phyloP scores from a whole-genome alignment of 1,140 invertebrate genomes.

The Ips nitidus region DNA sequence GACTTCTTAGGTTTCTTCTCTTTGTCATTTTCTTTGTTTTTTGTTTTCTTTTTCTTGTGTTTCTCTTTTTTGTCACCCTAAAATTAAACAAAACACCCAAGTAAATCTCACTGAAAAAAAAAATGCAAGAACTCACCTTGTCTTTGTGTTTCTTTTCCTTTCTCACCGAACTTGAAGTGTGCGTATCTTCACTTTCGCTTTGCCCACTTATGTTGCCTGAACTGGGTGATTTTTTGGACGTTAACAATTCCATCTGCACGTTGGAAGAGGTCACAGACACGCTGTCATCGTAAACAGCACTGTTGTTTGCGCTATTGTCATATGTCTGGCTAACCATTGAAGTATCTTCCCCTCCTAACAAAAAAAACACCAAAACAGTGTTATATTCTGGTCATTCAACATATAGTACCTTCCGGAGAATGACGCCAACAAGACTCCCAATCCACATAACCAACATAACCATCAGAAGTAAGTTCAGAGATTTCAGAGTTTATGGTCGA shows the following conservation, averaged over 20 bases:
- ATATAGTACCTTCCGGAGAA: conserved; percentile 59
- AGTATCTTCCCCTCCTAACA: conserved; percentile 58
- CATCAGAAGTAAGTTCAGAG: conserved; percentile 57
- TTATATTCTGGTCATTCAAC: not conserved
- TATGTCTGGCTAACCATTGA: conserved; percentile 54
- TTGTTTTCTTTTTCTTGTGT: conserved; percentile 55
- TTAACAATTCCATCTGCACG: conserved; percentile 58
- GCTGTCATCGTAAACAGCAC: conserved; percentile 55
- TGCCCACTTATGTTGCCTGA: conserved; percentile 54
- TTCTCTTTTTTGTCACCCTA: conserved; percentile 61
- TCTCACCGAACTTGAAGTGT: conserved; percentile 47
- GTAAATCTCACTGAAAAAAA: not conserved
- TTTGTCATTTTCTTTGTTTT: conserved; percentile 53
- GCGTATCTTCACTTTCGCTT: conserved; percentile 50
- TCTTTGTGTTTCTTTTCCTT: conserved; percentile 58
- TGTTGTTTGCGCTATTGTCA: conserved; percentile 55
- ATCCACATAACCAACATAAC: conserved; percentile 60
- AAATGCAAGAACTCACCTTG: not conserved
- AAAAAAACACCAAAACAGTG: not conserved
- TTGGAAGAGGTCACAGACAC: conserved; percentile 59
- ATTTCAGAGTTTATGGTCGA: conserved; percentile 53
- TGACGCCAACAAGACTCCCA: conserved; percentile 60
- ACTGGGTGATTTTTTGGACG: conserved; percentile 53
- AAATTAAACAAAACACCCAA: conserved; percentile 39
- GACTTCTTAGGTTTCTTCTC: conserved; percentile 52